Base-by-base conservation (phyloP, 2,113 vertebrate species). In the Antigone vipio region DNA sequence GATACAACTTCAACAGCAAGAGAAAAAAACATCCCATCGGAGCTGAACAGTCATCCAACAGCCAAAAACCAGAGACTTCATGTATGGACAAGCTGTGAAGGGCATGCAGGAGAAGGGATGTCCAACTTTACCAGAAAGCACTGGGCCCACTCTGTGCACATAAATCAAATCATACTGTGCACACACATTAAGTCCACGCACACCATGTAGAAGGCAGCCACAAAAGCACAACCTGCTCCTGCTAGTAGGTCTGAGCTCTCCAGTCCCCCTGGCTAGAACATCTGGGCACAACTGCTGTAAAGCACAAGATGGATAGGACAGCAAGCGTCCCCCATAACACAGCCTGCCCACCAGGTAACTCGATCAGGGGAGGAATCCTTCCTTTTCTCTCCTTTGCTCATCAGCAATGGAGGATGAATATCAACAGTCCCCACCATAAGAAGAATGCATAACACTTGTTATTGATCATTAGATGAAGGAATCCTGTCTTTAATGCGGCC, bases 101-200 rank as follows among this genome's bases (percentile, higher is more conserved):
- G 59, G 7, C 17, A 45, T 6, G 11, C 38, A 68, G 83, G 14
- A 45, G n/a, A 92, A 58, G 13, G 27, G 26, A 32, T 24, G 21
- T 16, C 38, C 67, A 60, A 6, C 32, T 53, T 77, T 8, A 22
- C 27, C 10, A 21, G 29, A 75, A 76, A 85, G 47, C 58, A 42
- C 45, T 22, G 20, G 7, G 11, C 58, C 55, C 58, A 5, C 24
- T 53, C 60, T 8, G 0, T 0, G 15, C 4, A 2, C 0, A 2
- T 30, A 74, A 87, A 55, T 8, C 1, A 5, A 85, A 59, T 26
- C 32, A 26, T 5, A 12, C 15, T 4, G 16, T 18, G 27, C 16
- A 34, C 9, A 2, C 1, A 3, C 40, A 40, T 49, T 18, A 30
- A 34, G n/a, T 18, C 63, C 29, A 4, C 4, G 66, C 50, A 18